These are phyloP conservation scores for Ispidina picta DNA, from an alignment of 2,797 vertebrate genomes.

Conservation along the genomic window DNA sequence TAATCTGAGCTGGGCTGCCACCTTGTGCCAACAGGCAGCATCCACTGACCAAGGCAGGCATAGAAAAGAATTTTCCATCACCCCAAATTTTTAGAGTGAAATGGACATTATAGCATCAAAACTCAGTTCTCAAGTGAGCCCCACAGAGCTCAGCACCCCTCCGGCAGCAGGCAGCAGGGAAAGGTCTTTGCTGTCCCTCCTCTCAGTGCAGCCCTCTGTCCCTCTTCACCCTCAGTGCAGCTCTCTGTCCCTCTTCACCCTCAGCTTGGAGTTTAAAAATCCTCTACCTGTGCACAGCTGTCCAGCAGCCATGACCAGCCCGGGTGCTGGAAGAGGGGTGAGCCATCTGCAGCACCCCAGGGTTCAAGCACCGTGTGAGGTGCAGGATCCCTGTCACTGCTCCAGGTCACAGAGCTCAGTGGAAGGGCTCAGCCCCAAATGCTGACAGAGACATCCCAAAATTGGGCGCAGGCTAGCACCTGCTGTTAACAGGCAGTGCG, in stretches of 20 bases:
- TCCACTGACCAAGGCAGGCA: background rate
- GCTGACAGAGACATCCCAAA: background rate
- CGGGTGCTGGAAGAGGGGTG: background rate
- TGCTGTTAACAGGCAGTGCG: accelerated
- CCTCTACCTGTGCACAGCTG: accelerated
- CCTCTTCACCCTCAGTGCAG: background rate
- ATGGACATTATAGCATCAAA: accelerated
- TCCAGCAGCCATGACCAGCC: accelerated
- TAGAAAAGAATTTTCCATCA: background rate
- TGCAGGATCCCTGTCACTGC: accelerated
- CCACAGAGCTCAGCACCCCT: background rate
- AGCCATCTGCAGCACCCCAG: background rate
- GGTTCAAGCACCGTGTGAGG: accelerated
- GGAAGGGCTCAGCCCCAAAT: background rate
- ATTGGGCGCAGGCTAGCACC: background rate
- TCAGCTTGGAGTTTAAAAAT: accelerated
- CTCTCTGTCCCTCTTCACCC: background rate
- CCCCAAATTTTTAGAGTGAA: background rate
- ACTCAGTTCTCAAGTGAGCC: background rate
- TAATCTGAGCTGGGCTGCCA: conserved; percentile 58
- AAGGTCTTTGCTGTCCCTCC: background rate
- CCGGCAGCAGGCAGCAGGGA: background rate
- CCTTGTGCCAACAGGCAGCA: conserved; percentile 57
- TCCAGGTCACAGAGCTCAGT: accelerated
- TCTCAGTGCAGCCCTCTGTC: background rate